Base-by-base conservation (phyloP, 2,113 vertebrate genomes). In the Oxyura jamaicensis region DNA sequence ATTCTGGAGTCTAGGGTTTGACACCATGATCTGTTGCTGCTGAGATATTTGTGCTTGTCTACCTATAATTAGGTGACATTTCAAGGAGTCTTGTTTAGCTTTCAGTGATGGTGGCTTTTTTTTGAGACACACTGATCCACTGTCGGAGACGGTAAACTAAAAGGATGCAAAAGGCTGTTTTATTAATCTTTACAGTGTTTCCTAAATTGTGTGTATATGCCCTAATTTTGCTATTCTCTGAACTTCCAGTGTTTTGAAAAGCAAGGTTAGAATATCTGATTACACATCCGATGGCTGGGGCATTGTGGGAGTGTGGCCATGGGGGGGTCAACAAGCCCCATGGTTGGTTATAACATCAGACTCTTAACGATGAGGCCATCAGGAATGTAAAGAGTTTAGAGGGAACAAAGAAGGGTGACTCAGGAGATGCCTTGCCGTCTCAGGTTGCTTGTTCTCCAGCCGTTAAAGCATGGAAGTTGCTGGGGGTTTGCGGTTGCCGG, bases 201-300 rank as follows among this genome's bases (percentile, higher is more conserved):
- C 48, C 35, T 48, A 35, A 41, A 42, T 20, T 78, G 15, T 56
- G 26, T 10, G 8, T 58, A 3, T 33, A 15, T 35, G 16, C 17
- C 9, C 9, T 73, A 8, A 60, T 58, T 86, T 52, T 0, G 13
- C 26, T 31, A 13, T 4, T 14, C 13, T 84, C 36, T 80, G 68
- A 81, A 28, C 18, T 84, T 59, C 17, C 33, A 36, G 0, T 55
- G 62, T 81, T 83, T 72, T 6, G 63, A 53, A 48, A 63, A 67
- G 6, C 0, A 1, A 58, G 11, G 8, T 58, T 58, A 29, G 52
- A 53, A 67, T 68, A 23, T 29, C 22, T 15, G 36, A 33, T 28
- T 13, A 8, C 66, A 42, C 25, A n/a, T n/a, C 25, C 10, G 0
- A 1, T 44, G 39, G 12, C 25, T 26, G 14, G 7, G 15, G 6